These are phyloP conservation scores for Oryzias javanicus DNA, from an alignment of 2,113 vertebrate genomes.

Conservation along the genomic window DNA sequence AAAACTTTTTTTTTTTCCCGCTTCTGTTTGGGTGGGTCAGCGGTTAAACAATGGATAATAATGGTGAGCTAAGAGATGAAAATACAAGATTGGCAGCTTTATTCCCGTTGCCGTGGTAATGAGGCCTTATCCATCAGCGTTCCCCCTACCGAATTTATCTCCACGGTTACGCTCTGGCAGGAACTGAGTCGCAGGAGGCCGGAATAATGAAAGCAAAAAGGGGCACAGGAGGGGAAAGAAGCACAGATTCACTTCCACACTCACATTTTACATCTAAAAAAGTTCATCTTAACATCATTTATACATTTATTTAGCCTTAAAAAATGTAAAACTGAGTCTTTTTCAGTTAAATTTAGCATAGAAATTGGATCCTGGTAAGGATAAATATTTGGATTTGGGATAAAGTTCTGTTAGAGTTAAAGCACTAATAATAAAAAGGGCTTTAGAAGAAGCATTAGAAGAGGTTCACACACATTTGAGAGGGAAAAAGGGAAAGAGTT, in stretches of 20 bases:
- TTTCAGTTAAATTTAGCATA: no score
- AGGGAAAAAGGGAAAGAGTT: constrained; percentile 17
- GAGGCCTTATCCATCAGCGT: constrained; percentile 38
- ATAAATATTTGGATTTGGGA: no score
- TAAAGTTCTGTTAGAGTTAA: background rate
- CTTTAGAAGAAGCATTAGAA: constrained; percentile 1
- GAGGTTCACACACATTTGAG: constrained; percentile 1
- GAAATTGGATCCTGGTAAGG: no score
- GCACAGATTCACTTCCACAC: constrained; percentile 2
- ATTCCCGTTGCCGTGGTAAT: constrained; percentile 51
- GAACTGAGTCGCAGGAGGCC: constrained; percentile 18
- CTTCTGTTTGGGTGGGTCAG: constrained; percentile 1
- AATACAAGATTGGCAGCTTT: constrained; percentile 31
- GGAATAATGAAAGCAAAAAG: constrained; percentile 46
- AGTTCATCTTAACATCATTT: no score
- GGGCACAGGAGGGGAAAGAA: constrained; percentile 24
- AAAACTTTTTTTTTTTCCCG: background rate
- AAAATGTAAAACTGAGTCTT: no score
- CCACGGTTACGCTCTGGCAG: constrained; percentile 47
- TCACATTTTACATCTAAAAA: no score
- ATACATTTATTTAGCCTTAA: no score
- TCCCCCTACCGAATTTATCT: constrained; percentile 43
- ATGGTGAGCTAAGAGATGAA: constrained; percentile 24
- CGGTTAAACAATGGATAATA: constrained; percentile 21
- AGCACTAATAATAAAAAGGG: background rate